Conservation (phyloP, 1,140 invertebrate genomes). For the Mycetomoellerius zeteki region DNA sequence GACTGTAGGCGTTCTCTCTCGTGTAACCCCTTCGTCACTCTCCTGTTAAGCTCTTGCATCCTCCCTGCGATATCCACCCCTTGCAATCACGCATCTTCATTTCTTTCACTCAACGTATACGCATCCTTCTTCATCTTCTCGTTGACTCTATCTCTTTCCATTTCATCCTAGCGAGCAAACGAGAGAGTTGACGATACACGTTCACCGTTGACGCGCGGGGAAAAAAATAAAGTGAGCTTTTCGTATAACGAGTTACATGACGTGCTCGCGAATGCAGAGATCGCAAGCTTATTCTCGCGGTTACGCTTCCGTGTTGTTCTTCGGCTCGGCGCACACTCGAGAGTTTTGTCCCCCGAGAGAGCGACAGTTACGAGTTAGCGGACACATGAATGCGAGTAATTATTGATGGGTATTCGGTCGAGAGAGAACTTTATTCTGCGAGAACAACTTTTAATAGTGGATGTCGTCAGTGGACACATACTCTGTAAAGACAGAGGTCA, state of each 20-base stretch:
- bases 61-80: background rate
- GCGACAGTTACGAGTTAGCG: conserved; percentile 57
- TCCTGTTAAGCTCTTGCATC: conserved; percentile 23
- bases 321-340: conserved; percentile 47
- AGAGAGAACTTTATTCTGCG: conserved; percentile 55
- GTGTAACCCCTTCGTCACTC: conserved; percentile 42
- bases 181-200: conserved; percentile 38
- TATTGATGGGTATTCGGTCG: conserved; percentile 59
- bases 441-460: conserved; percentile 51
- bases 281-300: conserved; percentile 55
- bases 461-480: conserved; percentile 1
- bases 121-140: conserved; percentile 14
- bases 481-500: background rate
- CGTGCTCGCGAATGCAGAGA: conserved; percentile 44
- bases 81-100: conserved; percentile 30
- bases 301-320: conserved; percentile 57
- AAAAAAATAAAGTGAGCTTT: conserved; percentile 52
- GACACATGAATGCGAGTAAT: conserved; percentile 61
- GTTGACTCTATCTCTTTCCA: background rate
- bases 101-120: background rate
- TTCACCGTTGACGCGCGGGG: background rate
- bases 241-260: conserved; percentile 54
- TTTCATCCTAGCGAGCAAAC: conserved; percentile 14
- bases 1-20: conserved; percentile 26
- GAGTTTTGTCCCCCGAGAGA: conserved; percentile 49